Percentiles rank a stretch among this genome's conserved stretches.
Evolutionary conservation across 2,113 vertebrate genomes (phyloP).

Genomic region (Struthio camelus): DNA sequence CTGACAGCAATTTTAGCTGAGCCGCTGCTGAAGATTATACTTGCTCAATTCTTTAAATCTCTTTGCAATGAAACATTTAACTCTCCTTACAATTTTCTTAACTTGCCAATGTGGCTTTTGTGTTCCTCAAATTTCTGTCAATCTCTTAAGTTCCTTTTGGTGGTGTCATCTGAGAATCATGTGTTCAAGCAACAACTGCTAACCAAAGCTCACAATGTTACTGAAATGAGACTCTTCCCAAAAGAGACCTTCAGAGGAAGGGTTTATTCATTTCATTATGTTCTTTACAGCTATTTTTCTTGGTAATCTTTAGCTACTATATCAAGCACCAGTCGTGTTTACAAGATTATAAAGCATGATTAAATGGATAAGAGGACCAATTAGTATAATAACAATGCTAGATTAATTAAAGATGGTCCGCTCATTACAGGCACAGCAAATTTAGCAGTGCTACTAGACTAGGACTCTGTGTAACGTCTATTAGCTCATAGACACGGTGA

Average conservation of each 20-base stretch:
- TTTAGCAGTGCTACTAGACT: neutral
- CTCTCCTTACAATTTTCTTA: neutral
- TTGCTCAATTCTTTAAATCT: neutral
- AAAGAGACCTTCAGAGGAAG: neutral
- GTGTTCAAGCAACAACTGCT: neutral
- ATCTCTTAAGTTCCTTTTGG: neutral
- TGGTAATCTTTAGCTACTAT: neutral
- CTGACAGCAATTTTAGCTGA: neutral
- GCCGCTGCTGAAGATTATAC: neutral
- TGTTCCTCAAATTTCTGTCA: neutral
- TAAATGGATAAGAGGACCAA: neutral
- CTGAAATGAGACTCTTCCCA: neutral
- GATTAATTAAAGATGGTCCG: neutral
- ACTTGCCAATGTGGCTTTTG: neutral
- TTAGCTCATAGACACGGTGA: neutral
- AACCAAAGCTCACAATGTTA: neutral
- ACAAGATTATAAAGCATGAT: neutral
- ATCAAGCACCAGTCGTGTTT: neutral
- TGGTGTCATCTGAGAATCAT: neutral
- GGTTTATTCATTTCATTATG: neutral
- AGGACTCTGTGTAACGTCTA: neutral
- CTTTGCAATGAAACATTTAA: neutral
- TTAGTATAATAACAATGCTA: slow-evolving; percentile 10
- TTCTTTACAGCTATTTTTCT: neutral
- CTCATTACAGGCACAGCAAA: neutral